Evolutionary conservation across 2,113 vertebrate species (phyloP).

Genomic region (Burhinus bistriatus): DNA sequence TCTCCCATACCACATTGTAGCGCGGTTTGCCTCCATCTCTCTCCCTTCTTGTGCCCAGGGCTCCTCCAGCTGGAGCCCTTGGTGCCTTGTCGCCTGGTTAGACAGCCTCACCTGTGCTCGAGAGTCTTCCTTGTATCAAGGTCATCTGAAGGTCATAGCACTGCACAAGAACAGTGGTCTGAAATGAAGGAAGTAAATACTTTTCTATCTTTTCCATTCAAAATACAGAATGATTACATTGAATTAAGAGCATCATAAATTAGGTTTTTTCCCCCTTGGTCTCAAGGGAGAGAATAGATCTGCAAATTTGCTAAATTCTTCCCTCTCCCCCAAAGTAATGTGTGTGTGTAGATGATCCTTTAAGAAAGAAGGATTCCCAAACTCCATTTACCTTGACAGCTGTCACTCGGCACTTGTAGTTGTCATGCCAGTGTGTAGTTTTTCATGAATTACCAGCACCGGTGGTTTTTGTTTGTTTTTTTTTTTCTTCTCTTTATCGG

Average conservation of each 20-base stretch:
- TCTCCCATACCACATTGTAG: accelerated
- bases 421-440: slow-evolving; percentile 63
- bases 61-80: neutral
- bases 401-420: slow-evolving; percentile 70
- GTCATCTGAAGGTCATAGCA: neutral
- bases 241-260: neutral
- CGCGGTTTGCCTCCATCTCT: neutral
- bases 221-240: neutral
- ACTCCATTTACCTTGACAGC: slow-evolving; percentile 74
- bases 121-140: accelerated
- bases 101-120: neutral
- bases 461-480: neutral
- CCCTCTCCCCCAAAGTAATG: neutral
- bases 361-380: slow-evolving; percentile 46
- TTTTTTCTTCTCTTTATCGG: slow-evolving; percentile 68
- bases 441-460: slow-evolving; percentile 70
- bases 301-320: neutral
- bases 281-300: neutral
- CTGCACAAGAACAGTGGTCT: neutral
- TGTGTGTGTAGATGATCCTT: neutral
- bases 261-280: neutral
- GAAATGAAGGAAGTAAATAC: neutral
- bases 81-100: neutral
- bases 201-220: neutral
- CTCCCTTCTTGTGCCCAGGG: accelerated